phyloP scores from a whole-genome alignment of 2,113 vertebrate genomes.

The Thryonomys swinderianus region DNA sequence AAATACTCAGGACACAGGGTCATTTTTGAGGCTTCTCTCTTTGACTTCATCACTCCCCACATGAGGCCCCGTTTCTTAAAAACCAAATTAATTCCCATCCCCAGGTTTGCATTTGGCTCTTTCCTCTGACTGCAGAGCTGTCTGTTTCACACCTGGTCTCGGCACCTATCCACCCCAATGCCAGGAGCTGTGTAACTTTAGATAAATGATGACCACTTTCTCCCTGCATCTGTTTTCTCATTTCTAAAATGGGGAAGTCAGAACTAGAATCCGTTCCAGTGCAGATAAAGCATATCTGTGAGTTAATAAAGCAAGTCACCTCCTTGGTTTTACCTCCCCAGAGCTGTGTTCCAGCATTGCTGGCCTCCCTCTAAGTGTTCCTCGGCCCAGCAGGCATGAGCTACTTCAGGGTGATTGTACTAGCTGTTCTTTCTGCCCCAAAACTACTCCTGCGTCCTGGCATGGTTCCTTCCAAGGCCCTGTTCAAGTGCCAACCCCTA shows the following conservation, averaged over 20 bases:
- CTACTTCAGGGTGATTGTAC: conserved; percentile 13
- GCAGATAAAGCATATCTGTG: conserved; percentile 51
- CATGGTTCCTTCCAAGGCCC: background rate
- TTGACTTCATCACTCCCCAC: conserved; percentile 4
- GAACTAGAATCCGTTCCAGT: conserved; percentile 16
- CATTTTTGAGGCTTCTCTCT: conserved; percentile 10
- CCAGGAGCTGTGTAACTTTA: conserved; percentile 32
- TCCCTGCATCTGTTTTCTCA: conserved; percentile 2
- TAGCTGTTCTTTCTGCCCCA: conserved; percentile 24
- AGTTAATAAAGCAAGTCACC: conserved; percentile 41
- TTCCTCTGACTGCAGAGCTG: background rate
- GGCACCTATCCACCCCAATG: background rate
- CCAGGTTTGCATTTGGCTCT: conserved; percentile 26
- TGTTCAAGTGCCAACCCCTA: conserved; percentile 39
- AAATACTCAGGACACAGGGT: conserved; percentile 21
- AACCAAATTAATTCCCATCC: background rate
- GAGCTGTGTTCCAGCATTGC: background rate
- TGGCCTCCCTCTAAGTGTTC: background rate
- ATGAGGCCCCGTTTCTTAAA: conserved; percentile 17
- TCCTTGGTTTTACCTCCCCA: background rate
- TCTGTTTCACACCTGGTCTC: conserved; percentile 34
- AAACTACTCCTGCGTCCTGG: background rate
- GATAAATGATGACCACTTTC: conserved; percentile 36
- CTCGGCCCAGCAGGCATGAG: background rate
- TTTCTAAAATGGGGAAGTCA: conserved; percentile 21